Evolutionary conservation across 2,797 vertebrate genomes (phyloP).

Genomic region (Saguinus oedipus): DNA sequence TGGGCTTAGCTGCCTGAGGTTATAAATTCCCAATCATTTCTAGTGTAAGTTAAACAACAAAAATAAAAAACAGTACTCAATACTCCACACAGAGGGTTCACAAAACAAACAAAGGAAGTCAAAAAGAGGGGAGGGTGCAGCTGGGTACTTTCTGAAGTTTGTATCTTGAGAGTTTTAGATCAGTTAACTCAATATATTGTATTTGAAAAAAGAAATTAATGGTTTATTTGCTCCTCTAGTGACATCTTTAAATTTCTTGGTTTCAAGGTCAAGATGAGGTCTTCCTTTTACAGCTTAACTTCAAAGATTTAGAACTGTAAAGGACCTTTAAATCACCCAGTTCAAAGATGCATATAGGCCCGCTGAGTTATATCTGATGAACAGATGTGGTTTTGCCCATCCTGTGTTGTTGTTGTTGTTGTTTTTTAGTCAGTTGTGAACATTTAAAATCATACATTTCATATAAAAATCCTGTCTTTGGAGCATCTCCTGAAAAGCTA

Average conservation of each 20-base stretch:
- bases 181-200: neutral
- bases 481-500: conserved; percentile 5
- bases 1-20: conserved; percentile 36
- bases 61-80: conserved; percentile 46
- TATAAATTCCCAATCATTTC: conserved; percentile 41
- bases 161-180: neutral
- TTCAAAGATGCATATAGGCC: neutral
- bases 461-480: conserved; percentile 5
- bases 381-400: neutral
- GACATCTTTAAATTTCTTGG: conserved; percentile 48
- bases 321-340: conserved; percentile 3
- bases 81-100: neutral
- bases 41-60: conserved; percentile 6
- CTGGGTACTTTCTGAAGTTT: conserved; percentile 40
- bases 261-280: conserved; percentile 48
- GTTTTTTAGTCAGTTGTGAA: conserved; percentile 12
- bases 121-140: neutral
- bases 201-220: conserved; percentile 53
- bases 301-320: conserved; percentile 54
- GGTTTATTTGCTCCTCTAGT: conserved; percentile 12
- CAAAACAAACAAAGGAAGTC: conserved; percentile 46
- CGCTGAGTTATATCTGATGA: conserved; percentile 33
- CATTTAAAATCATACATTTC: conserved; percentile 13
- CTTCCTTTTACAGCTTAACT: conserved; percentile 37
- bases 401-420: neutral